Evolutionary conservation across 2,113 vertebrate species (phyloP).

Genomic region (Neotragus moschatus): DNA sequence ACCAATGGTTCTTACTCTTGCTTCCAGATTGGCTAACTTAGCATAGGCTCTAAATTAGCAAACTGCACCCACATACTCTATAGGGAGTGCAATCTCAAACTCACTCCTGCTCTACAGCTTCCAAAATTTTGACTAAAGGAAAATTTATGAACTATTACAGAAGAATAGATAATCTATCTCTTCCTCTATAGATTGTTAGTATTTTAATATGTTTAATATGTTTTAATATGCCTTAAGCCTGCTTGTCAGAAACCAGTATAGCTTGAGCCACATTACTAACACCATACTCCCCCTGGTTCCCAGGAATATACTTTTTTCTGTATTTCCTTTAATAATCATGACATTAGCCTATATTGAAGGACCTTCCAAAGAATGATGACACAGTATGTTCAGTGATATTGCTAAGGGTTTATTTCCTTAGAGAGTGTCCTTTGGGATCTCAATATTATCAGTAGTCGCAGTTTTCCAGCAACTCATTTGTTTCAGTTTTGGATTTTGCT

Average conservation of each 20-base stretch:
- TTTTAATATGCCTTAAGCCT: background rate
- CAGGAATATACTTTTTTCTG: background rate
- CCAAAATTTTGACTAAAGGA: background rate
- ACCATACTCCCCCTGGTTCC: background rate
- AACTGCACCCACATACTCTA: background rate
- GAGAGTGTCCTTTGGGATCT: background rate
- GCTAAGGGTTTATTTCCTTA: slow-evolving; percentile 3
- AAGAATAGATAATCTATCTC: background rate
- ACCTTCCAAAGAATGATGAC: background rate
- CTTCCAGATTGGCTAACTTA: background rate
- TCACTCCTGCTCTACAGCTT: background rate
- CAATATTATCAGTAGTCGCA: background rate
- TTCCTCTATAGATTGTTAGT: background rate
- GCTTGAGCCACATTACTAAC: background rate
- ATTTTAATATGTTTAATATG: background rate
- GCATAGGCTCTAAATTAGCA: background rate
- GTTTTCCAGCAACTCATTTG: background rate
- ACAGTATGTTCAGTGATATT: background rate
- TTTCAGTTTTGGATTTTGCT: background rate
- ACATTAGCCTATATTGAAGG: background rate
- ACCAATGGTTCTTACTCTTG: background rate
- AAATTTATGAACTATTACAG: background rate
- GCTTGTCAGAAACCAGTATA: background rate
- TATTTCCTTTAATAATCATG: background rate
- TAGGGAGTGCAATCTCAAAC: background rate